Base-by-base conservation (phyloP, 2,888 invertebrate species). In the Scrobipalpa atriplicella region DNA sequence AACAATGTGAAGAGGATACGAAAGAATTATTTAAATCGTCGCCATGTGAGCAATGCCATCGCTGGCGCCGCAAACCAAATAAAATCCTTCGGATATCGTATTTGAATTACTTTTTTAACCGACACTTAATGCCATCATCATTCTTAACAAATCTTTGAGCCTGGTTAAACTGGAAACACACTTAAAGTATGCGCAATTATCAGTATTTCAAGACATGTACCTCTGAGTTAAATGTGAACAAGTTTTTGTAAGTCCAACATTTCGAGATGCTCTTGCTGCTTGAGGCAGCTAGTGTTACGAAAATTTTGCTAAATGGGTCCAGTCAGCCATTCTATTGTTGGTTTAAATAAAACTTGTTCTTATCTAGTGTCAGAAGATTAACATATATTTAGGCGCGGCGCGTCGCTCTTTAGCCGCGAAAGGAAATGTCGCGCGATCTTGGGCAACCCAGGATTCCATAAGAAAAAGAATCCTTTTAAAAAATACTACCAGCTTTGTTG, bases 331-430 rank as follows among this genome's bases (percentile, higher is more conserved):
- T 3, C 69, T 72, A 73, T 78, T 78, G 77, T 76, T 73, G 13
- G 39, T 47, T 19, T 63, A 51, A 77, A 78, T 76, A 68, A 67
- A 67, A 67, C 73, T 73, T 47, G 67, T n/a, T 73, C 19, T 70
- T 72, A 76, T 73, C 73, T 71, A 76, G 72, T 74, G 72, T 73
- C 69, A 71, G 69, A 70, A 78, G 75, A 82, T 82, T 80, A 82
- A 75, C 80, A 80, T 85, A 81, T 78, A 79, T 62, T 82, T 79
- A 79, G 74, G 76, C 75, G 73, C 74, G 70, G 71, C 78, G 77
- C 75, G 75, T 78, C 74, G 72, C 75, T 72, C 78, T 78, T 77
- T 72, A 67, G 68, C 75, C 77, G 66, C 72, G 76, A 79, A 84
- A 75, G 80, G 78, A 72, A 78, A 79, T 70, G 72, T 70, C 72